phyloP scores from a whole-genome alignment of 2,888 invertebrate genomes.

The Sthenelais limicola region DNA sequence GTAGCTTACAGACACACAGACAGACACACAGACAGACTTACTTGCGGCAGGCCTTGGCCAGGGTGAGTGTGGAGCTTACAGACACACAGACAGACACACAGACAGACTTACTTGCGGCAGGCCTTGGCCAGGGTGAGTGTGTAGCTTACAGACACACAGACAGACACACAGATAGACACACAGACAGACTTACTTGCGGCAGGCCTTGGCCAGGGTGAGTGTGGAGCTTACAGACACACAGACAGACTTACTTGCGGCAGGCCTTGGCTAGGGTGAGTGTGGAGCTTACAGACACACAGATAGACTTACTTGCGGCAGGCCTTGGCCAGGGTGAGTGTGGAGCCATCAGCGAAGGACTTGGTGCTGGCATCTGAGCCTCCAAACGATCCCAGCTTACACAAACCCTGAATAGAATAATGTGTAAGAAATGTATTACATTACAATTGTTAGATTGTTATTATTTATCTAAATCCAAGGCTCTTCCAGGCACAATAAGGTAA shows the following conservation, averaged over 20 bases:
- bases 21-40: no score
- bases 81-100: no score
- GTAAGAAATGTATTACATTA: no score
- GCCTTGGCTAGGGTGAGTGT: no score
- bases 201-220: not conserved
- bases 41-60: not conserved
- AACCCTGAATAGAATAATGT: slow-evolving; percentile 76
- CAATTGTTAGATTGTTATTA: not conserved
- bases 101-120: not conserved
- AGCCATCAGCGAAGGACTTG: slow-evolving; percentile 95
- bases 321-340: slow-evolving; percentile 91
- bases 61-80: not conserved
- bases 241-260: no score
- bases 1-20: not conserved
- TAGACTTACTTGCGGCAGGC: slow-evolving; percentile 85
- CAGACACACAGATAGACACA: no score
- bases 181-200: not conserved
- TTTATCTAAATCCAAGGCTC: no score
- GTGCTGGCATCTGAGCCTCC: slow-evolving; percentile 96
- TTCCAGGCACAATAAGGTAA: no score
- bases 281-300: no score
- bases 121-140: not conserved
- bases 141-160: not conserved
- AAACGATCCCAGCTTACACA: slow-evolving; percentile 93
- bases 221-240: not conserved